Percentiles rank a stretch among this genome's conserved stretches.
These are phyloP conservation scores for Notarius quadriscutis DNA, from an alignment of 2,113 vertebrate genomes.

Conservation along the genomic window DNA sequence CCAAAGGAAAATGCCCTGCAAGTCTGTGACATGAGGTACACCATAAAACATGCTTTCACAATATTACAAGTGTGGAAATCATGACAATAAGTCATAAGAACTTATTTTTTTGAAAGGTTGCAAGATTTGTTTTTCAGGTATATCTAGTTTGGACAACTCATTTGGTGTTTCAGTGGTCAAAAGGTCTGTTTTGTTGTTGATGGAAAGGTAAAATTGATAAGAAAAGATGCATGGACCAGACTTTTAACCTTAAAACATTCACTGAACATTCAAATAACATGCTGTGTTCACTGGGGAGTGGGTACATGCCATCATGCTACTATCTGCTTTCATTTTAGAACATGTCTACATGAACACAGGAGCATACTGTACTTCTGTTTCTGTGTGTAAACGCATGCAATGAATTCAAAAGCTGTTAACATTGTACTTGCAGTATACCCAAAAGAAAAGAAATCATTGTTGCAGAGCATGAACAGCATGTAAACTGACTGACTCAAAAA, in stretches of 20 bases:
- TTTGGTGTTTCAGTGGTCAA: not conserved
- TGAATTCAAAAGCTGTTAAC: constrained; percentile 26
- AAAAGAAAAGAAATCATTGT: constrained; percentile 13
- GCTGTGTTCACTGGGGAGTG: not conserved
- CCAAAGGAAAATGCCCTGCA: not conserved
- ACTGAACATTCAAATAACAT: not conserved
- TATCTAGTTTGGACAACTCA: not conserved
- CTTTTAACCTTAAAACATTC: not conserved
- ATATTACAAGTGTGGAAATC: not conserved
- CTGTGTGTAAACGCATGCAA: constrained; percentile 1
- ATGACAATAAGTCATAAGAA: not conserved
- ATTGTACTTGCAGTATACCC: not conserved
- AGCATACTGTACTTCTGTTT: not conserved
- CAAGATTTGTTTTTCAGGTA: not conserved
- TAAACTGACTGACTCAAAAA: not conserved
- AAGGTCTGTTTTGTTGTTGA: not conserved
- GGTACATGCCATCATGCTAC: not conserved
- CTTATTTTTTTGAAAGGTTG: not conserved
- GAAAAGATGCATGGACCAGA: not conserved
- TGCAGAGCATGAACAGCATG: constrained; percentile 6
- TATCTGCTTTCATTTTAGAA: constrained; percentile 17
- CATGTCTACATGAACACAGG: not conserved
- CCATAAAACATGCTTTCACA: not conserved
- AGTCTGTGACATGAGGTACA: not conserved
- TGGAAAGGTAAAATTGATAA: too few species aligned